These are phyloP conservation scores for Pammene fasciana DNA, from an alignment of 2,888 invertebrate genomes.

Conservation along the genomic window DNA sequence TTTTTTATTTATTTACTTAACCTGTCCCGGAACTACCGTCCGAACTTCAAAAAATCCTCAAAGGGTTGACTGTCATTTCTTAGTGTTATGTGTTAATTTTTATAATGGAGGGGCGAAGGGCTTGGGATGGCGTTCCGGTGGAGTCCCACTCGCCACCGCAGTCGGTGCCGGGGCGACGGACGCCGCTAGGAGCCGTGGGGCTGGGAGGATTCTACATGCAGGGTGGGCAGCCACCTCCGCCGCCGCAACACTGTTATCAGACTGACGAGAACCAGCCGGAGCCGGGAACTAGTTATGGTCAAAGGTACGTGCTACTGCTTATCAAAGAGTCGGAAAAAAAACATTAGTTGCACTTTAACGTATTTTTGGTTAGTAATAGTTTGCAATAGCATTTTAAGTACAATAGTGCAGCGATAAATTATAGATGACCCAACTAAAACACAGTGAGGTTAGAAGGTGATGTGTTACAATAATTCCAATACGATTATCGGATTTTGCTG, in stretches of 20 bases:
- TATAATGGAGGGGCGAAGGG: conserved; percentile 77
- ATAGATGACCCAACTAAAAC: background rate
- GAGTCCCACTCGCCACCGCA: conserved; percentile 82
- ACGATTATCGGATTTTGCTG: background rate
- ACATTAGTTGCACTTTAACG: background rate
- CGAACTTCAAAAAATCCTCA: background rate
- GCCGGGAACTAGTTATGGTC: conserved; percentile 82
- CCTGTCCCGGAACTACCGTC: background rate
- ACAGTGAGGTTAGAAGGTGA: background rate
- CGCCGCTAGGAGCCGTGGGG: conserved; percentile 92
- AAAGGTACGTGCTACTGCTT: conserved; percentile 62
- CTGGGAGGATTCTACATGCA: conserved; percentile 95
- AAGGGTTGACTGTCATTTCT: conserved; percentile 38
- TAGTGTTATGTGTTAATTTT: conserved; percentile 66
- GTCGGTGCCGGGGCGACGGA: conserved; percentile 87
- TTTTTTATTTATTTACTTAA: conserved; percentile 45
- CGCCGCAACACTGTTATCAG: conserved; percentile 82
- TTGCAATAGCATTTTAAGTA: background rate
- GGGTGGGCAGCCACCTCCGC: conserved; percentile 80
- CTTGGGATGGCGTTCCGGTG: conserved; percentile 77
- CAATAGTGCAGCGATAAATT: background rate
- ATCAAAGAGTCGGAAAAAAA: background rate
- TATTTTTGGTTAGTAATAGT: background rate
- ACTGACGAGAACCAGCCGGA: conserved; percentile 93
- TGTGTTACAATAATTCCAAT: background rate